These are phyloP conservation scores for Celastrina argiolus DNA, from an alignment of 2,888 invertebrate species.

Conservation along the genomic window DNA sequence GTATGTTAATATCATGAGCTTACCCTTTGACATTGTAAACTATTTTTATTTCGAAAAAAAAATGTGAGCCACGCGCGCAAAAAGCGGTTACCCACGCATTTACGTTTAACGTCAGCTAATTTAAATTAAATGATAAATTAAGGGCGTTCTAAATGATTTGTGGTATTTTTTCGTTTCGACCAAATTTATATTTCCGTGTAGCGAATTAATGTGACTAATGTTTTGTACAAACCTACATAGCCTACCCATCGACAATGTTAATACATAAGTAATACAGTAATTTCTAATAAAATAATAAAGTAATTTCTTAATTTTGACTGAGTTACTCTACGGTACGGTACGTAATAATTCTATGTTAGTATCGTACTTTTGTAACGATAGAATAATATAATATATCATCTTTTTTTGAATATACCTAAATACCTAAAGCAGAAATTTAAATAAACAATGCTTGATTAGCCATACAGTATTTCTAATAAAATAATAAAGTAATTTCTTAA, in stretches of 20 bases:
- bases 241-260: not conserved
- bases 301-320: too few species aligned
- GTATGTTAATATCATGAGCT: slow-evolving; percentile 56
- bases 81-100: slow-evolving; percentile 23
- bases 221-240: not conserved
- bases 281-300: too few species aligned
- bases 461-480: too few species aligned
- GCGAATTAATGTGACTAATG: not conserved
- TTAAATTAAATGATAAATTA: slow-evolving; percentile 14
- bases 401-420: not conserved
- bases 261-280: not conserved
- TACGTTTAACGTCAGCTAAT: not conserved
- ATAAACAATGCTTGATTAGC: too few species aligned
- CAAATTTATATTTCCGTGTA: slow-evolving; percentile 30
- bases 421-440: too few species aligned
- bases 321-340: too few species aligned
- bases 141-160: slow-evolving; percentile 12
- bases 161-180: not conserved
- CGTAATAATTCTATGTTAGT: too few species aligned
- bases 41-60: slow-evolving; percentile 51
- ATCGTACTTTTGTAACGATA: too few species aligned
- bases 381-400: too few species aligned
- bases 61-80: slow-evolving; percentile 64
- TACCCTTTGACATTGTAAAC: slow-evolving; percentile 41
- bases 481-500: too few species aligned